Evolutionary conservation across 2,797 vertebrate genomes (phyloP), one percentile per base, ranked within the genome.

Genomic region (Cynodonichthys magdalenae): DNA sequence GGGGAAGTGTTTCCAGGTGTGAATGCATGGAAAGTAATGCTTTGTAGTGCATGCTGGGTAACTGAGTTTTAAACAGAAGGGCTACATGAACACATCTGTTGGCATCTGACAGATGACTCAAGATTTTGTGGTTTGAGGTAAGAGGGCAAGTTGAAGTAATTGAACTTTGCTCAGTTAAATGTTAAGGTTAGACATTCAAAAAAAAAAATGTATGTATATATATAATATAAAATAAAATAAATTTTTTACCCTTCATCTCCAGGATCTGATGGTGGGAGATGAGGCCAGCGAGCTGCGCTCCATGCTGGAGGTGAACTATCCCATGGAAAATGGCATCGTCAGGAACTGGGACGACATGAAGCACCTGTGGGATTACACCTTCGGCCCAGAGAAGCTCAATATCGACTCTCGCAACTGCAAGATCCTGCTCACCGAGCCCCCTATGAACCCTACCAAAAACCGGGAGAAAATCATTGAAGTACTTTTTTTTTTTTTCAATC

Each of bases 301-400:
- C 50, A 91, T 95, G 92, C 87, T 95, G 77, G 94, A 95, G 73
- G 91, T 95, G 57, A 93, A 94, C 73, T 95, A 95, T 71, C 94
- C 94, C 51, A 95, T 95, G 94, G 94, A 95, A 67, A 95, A 95
- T 0, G 94, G 94, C 53, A 95, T 95, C 0, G 94, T 95, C 31
- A 90, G 94, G 74, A 92, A 88, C 89, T 95, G 94, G 94, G 94
- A 95, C 0, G 94, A 95, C 86, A 95, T 95, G 94, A 90, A 93
- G 53, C 92, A 94, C 83, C 81, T 95, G 72, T 95, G 94, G 94
- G 94, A 95, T 77, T 92, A 95, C 89, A 95, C 94, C 45, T 95
- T 95, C 9, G 93, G 94, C 50, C 90, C 93, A 0, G 90, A 93
- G 67, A 93, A 94, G 62, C 93, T 95, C 59, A 89, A 91, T 79